Percentiles rank a stretch among this genome's conserved stretches.
phyloP scores from a whole-genome alignment of 2,113 vertebrate genomes.

The Varanus salvator region DNA sequence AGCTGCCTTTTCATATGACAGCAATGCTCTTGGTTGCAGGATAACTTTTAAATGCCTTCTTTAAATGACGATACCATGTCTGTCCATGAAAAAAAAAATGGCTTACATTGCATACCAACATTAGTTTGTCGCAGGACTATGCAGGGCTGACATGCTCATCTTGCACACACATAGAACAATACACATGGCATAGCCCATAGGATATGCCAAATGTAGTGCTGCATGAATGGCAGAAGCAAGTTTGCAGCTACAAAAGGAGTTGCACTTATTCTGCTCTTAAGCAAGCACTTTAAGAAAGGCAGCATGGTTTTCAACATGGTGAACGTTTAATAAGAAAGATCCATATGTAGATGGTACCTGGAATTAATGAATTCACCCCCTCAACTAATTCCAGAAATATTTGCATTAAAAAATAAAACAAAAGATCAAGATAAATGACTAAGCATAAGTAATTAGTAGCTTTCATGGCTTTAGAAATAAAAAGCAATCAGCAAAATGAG shows the following conservation, averaged over 20 bases:
- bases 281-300: not conserved
- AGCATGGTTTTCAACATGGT: not conserved
- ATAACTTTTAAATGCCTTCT: constrained; percentile 3
- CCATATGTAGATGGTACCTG: not conserved
- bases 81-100: not conserved
- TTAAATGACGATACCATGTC: not conserved
- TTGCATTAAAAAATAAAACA: not conserved
- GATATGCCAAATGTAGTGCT: not conserved
- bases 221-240: not conserved
- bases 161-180: not conserved
- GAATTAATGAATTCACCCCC: too few species aligned
- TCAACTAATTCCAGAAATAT: not conserved
- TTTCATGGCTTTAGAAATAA: not conserved
- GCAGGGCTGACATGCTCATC: not conserved
- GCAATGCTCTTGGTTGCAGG: not conserved
- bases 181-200: not conserved
- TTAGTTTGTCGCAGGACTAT: not conserved
- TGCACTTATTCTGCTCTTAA: not conserved
- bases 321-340: not conserved
- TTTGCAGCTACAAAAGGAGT: not conserved
- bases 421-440: not conserved
- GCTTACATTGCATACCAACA: not conserved
- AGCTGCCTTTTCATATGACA: not conserved
- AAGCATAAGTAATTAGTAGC: not conserved
- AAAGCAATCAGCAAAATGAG: not conserved